These are phyloP conservation scores for Agapetus fuscipes DNA, from an alignment of 2,888 invertebrate species.

Conservation along the genomic window DNA sequence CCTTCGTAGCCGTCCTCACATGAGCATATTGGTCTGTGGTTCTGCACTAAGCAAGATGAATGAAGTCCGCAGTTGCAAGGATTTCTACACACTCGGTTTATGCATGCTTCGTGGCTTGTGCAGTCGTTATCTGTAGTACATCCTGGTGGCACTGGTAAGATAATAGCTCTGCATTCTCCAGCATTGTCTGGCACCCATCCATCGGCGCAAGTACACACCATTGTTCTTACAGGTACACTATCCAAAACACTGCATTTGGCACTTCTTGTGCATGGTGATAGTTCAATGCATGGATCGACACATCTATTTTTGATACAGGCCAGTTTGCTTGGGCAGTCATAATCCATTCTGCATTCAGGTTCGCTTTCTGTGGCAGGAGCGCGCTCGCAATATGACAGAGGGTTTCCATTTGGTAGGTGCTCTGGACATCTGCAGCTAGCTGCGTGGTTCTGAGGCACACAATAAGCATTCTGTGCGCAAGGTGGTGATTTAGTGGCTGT, in stretches of 20 bases:
- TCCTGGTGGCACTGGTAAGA: conserved; percentile 59
- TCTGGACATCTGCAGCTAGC: conserved; percentile 78
- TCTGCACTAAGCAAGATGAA: conserved; percentile 69
- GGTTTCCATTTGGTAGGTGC: conserved; percentile 68
- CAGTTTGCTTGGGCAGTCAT: conserved; percentile 69
- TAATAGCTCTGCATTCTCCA: conserved; percentile 66
- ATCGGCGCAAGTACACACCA: conserved; percentile 81
- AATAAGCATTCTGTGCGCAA: conserved; percentile 76
- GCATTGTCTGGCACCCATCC: conserved; percentile 72
- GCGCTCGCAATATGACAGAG: conserved; percentile 63
- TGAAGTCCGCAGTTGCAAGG: conserved; percentile 84
- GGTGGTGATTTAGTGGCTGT: conserved; percentile 50
- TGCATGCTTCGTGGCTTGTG: conserved; percentile 66
- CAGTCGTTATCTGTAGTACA: conserved; percentile 77
- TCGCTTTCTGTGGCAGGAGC: conserved; percentile 37
- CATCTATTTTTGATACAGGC: conserved; percentile 74
- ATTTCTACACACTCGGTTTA: conserved; percentile 76
- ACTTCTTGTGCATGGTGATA: conserved; percentile 65
- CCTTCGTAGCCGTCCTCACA: conserved; percentile 79
- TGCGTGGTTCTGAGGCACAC: conserved; percentile 69
- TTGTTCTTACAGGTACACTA: conserved; percentile 75
- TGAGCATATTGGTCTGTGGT: conserved; percentile 80
- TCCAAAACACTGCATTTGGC: conserved; percentile 76
- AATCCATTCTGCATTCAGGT: conserved; percentile 66
- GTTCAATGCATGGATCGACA: conserved; percentile 65